phyloP scores from a whole-genome alignment of 2,888 invertebrate species.

The Cryptus armator region DNA sequence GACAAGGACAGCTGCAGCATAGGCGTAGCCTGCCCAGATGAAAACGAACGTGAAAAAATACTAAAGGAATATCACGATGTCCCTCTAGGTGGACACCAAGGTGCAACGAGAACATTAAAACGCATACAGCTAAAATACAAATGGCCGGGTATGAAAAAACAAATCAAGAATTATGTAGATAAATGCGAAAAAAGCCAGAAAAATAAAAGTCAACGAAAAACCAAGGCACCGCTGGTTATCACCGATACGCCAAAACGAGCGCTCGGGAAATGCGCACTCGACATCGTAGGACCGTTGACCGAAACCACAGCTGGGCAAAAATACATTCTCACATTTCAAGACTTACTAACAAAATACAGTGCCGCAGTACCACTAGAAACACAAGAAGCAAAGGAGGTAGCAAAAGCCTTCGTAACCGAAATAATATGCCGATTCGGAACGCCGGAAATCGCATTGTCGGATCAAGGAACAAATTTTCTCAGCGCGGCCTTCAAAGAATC shows the following conservation, averaged over 20 bases:
- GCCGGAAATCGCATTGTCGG: conserved; percentile 65
- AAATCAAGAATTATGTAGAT: conserved; percentile 43
- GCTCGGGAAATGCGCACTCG: conserved; percentile 64
- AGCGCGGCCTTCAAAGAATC: conserved; percentile 63
- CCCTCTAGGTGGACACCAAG: conserved; percentile 55
- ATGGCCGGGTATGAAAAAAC: conserved; percentile 68
- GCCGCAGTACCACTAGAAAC: conserved; percentile 52
- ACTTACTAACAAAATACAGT: conserved; percentile 53
- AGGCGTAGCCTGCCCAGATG: conserved; percentile 9
- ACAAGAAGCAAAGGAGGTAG: conserved; percentile 64
- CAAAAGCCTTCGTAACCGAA: conserved; percentile 42
- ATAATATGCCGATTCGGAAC: conserved; percentile 68
- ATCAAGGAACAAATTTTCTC: conserved; percentile 69
- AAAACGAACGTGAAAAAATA: conserved; percentile 4
- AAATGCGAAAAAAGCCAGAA: conserved; percentile 54
- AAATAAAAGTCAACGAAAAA: conserved; percentile 48
- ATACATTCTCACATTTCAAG: conserved; percentile 67
- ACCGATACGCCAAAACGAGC: conserved; percentile 58
- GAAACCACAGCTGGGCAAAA: conserved; percentile 45
- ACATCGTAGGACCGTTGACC: conserved; percentile 70
- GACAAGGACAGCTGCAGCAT: neutral
- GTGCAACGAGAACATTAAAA: conserved; percentile 28
- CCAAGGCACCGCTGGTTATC: conserved; percentile 61
- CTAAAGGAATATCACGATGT: conserved; percentile 54
- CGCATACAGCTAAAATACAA: conserved; percentile 67